Evolutionary conservation across 2,888 invertebrate species (phyloP).

Genomic region (Brachycybe producta): DNA sequence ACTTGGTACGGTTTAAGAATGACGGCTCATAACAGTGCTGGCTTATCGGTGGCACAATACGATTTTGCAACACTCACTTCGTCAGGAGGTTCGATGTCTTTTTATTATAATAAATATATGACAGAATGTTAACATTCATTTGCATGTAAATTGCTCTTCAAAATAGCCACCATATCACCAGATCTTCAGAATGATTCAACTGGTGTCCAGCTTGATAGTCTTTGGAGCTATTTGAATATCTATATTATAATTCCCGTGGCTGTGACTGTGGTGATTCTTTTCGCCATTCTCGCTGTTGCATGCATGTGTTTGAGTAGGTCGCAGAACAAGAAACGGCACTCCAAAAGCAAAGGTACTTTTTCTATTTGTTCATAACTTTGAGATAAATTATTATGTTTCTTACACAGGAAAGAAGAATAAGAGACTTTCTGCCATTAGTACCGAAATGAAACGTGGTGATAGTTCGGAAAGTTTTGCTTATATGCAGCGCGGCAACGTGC

Average conservation of each 20-base stretch:
- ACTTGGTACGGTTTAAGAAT: conserved; percentile 35
- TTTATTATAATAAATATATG: background rate
- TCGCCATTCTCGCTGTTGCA: conserved; percentile 3
- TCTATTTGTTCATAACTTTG: too few species aligned
- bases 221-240: conserved; percentile 7
- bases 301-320: conserved; percentile 11
- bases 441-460: conserved; percentile 1
- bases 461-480: conserved; percentile 12
- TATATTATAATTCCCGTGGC: conserved; percentile 11
- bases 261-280: conserved; percentile 6
- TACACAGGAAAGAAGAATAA: too few species aligned
- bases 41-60: conserved; percentile 33
- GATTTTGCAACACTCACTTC: conserved; percentile 34
- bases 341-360: too few species aligned
- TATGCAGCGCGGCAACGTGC: conserved; percentile 5
- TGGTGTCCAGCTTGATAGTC: background rate
- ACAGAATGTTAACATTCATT: background rate
- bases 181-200: conserved; percentile 7
- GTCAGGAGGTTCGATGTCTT: conserved; percentile 28
- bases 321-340: too few species aligned
- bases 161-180: conserved; percentile 13
- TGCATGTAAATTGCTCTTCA: background rate
- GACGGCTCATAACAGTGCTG: conserved; percentile 36
- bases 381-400: too few species aligned
- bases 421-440: background rate